These are phyloP conservation scores for Micromys minutus DNA, from an alignment of 2,113 vertebrate species.

Conservation along the genomic window DNA sequence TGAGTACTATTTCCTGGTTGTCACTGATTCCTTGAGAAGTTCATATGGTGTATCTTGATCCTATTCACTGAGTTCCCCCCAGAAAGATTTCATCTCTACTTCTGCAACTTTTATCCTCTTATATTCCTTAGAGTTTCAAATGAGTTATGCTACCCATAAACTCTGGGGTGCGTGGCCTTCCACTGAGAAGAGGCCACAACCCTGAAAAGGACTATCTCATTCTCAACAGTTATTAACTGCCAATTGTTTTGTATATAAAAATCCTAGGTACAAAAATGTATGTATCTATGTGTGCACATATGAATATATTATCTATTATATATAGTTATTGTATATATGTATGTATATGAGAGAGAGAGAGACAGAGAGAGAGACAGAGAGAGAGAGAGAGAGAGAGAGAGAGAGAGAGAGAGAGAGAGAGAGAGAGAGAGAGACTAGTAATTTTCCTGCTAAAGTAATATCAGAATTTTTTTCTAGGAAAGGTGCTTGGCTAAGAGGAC, in stretches of 20 bases:
- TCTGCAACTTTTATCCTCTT: background rate
- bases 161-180: background rate
- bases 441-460: background rate
- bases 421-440: background rate
- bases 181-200: too few relatives aligned
- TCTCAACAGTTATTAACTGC: background rate
- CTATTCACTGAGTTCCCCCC: too few relatives aligned
- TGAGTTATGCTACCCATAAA: background rate
- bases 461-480: background rate
- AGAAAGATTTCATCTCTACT: too few relatives aligned
- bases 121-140: background rate
- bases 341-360: too few relatives aligned
- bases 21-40: background rate
- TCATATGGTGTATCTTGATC: background rate
- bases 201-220: background rate
- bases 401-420: too few relatives aligned
- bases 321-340: too few relatives aligned
- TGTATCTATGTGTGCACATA: background rate
- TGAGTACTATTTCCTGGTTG: background rate
- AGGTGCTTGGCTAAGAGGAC: background rate
- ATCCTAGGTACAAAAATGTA: background rate
- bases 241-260: background rate
- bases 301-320: too few relatives aligned
- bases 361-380: too few relatives aligned
- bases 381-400: too few relatives aligned